These are phyloP conservation scores for Cantharis rustica DNA, from an alignment of 2,888 invertebrate genomes.

Conservation along the genomic window DNA sequence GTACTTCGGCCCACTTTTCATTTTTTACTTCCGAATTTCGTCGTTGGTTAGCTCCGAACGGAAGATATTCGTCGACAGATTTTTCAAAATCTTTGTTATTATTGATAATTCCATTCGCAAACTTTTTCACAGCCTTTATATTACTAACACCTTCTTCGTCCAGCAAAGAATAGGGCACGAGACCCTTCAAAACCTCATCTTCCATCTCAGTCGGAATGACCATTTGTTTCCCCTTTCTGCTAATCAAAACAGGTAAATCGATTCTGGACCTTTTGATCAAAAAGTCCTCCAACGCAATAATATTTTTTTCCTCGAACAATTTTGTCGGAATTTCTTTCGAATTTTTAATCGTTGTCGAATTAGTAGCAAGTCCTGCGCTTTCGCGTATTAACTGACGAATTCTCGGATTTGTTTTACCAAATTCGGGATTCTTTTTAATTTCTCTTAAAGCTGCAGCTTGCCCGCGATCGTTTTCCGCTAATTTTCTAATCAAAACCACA, in stretches of 20 bases:
- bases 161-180: constrained; percentile 75
- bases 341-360: constrained; percentile 60
- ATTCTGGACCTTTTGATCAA: constrained; percentile 64
- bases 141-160: constrained; percentile 77
- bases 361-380: constrained; percentile 65
- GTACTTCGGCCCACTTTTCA: constrained; percentile 27
- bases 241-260: constrained; percentile 69
- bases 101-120: constrained; percentile 58
- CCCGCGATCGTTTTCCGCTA: constrained; percentile 69
- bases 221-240: constrained; percentile 75
- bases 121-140: constrained; percentile 77
- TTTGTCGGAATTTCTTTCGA: constrained; percentile 74
- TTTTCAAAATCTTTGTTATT: constrained; percentile 44
- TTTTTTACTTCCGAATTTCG: constrained; percentile 37
- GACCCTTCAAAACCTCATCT: constrained; percentile 72
- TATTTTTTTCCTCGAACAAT: constrained; percentile 70
- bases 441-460: constrained; percentile 66
- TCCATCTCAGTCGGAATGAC: constrained; percentile 79
- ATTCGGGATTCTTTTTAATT: constrained; percentile 68
- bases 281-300: constrained; percentile 73
- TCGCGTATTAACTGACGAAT: constrained; percentile 73
- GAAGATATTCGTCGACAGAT: constrained; percentile 46
- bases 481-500: constrained; percentile 71
- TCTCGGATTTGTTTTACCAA: constrained; percentile 71
- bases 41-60: constrained; percentile 30